Evolutionary conservation across 2,113 vertebrate species (phyloP), one percentile per base, ranked within the genome.

Genomic region (Benthochromis sp.): DNA sequence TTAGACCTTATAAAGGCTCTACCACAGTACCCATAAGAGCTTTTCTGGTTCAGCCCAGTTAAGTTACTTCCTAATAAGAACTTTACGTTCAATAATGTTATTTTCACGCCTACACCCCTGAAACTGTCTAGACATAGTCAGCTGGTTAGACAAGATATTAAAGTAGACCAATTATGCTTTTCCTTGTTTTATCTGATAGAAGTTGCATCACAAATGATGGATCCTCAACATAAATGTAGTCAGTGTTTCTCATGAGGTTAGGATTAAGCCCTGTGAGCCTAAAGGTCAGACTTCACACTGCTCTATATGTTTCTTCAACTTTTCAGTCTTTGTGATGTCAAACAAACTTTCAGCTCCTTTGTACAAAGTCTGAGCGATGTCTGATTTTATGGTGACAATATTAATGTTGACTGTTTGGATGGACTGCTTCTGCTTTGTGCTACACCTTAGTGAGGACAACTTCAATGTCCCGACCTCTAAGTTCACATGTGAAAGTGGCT

Each of bases 231-330:
- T 29, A 29, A 47, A 47, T 0, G 1, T 66, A 66, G 61, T 66
- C 31, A 36, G 0, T 27, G 5, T 73, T 45, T 2, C 8, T 9
- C 17, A 45, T 47, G 40, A 47, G 21, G 5, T 73, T 0, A 0
- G 69, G 1, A 69, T 0, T 69, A 69, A 21, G 34, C 11, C 69
- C 40, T 47, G 24, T 76, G 14, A 78, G 71, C 43, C 27, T 0
- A 78, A 76, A 76, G 71, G 0, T 50, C 71, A 31, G 69, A 27
- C 9, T 76, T 47, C 69, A 17, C 24, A 47, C 14, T 73, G 1
- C 40, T 47, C 0, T 47, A 4, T 1, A 76, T 4, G 4, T 4
- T 31, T 78, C 13, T 19, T 78, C 16, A 3, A 78, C 24, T 31
- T 17, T 12, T 31, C 43, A 29, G 24, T 50, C 16, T 78, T 27